phyloP scores from a whole-genome alignment of 1,140 invertebrate species.

The Gryllus bimaculatus region DNA sequence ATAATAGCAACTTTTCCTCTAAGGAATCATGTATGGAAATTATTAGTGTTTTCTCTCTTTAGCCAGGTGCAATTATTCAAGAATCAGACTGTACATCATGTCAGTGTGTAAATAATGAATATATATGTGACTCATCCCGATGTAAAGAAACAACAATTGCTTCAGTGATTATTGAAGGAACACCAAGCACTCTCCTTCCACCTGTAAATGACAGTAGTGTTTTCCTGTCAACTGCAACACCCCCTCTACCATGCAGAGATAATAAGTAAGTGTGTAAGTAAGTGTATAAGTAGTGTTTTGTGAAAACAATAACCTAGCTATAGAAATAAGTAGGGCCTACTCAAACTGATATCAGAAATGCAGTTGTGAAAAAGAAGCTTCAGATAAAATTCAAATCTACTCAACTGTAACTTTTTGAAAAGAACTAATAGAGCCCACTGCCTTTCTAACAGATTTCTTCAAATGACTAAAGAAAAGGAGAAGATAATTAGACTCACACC shows the following conservation, averaged over 20 bases:
- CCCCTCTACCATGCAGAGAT: constrained; percentile 39
- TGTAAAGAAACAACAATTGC: constrained; percentile 7
- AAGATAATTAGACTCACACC: too few species aligned
- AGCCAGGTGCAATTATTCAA: constrained; percentile 48
- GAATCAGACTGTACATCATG: constrained; percentile 54
- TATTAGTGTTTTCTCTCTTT: constrained; percentile 25
- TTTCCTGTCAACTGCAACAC: constrained; percentile 37
- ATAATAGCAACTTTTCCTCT: background rate
- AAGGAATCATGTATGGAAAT: constrained; percentile 17
- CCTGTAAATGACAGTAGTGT: constrained; percentile 27
- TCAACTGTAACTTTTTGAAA: background rate
- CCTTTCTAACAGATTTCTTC: too few species aligned
- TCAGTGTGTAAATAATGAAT: constrained; percentile 65
- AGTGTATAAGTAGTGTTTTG: background rate
- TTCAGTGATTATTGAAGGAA: background rate
- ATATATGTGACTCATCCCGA: constrained; percentile 47
- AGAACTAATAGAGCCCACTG: too few species aligned
- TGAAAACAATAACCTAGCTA: background rate
- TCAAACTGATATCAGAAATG: too few species aligned
- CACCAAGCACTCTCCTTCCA: background rate
- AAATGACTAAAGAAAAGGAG: too few species aligned
- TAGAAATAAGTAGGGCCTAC: too few species aligned
- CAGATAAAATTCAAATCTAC: background rate
- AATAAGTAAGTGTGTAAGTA: constrained; percentile 31
- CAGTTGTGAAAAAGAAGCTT: too few species aligned